Evolutionary conservation across 2,797 vertebrate genomes (phyloP).

Genomic region (Pangasius krempfi): DNA sequence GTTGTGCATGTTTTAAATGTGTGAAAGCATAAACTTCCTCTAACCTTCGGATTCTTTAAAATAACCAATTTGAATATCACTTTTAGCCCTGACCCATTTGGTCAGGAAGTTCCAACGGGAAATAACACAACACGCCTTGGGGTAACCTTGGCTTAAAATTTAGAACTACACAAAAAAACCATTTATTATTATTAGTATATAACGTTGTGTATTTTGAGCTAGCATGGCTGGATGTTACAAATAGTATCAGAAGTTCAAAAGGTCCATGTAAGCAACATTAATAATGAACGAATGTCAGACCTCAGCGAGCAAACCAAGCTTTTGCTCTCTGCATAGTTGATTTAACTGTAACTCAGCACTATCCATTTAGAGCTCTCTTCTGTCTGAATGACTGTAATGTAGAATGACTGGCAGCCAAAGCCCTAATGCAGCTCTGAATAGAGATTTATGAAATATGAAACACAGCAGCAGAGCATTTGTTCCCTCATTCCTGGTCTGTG

Average conservation of each 20-base stretch:
- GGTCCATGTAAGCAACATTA: conserved; percentile 27
- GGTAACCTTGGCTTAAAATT: conserved; percentile 6
- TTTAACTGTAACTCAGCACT: conserved; percentile 38
- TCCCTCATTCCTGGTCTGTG: conserved; percentile 61
- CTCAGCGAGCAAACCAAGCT: not conserved
- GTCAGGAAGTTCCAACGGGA: not conserved
- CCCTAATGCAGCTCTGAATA: conserved; percentile 66
- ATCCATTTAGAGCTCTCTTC: conserved; percentile 34
- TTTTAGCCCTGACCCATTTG: not conserved
- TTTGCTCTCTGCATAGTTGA: conserved; percentile 4
- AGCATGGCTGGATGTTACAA: not conserved
- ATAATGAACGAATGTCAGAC: conserved; percentile 30
- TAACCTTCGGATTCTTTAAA: not conserved
- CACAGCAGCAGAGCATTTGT: conserved; percentile 66
- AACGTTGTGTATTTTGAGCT: not conserved
- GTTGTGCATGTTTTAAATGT: not conserved
- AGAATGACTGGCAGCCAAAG: conserved; percentile 62
- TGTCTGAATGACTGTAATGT: conserved; percentile 68
- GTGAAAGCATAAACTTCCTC: not conserved
- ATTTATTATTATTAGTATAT: not conserved
- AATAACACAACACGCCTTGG: not conserved
- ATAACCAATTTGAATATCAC: not conserved
- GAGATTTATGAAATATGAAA: conserved; percentile 78
- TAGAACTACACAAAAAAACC: not conserved
- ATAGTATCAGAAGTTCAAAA: conserved; percentile 15